Base-by-base conservation (phyloP, 2,888 invertebrate species). In the Cheilosia impressa region DNA sequence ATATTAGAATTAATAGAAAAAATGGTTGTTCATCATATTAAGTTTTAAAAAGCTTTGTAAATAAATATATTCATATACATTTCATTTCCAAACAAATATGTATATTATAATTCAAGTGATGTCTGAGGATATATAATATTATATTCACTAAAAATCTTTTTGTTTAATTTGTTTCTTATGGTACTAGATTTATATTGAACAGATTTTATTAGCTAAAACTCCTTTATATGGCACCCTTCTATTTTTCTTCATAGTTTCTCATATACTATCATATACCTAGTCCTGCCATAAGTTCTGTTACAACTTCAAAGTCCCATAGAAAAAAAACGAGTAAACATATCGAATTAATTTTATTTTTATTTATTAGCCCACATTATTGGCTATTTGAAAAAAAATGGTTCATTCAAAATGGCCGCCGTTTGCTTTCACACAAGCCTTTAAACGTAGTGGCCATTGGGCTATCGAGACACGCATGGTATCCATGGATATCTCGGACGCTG, bases 1-100 rank as follows among this genome's bases (percentile, higher is more conserved):
- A 41, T 72, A 43, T 66, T 57, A 65, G 87, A 80, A 85, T 76
- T 65, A 80, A 80, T 84, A 84, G 80, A 80, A 73, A 78, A 80
- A 77, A 76, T 65, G 27, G 15, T 75, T 55, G 66, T 77, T 72
- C 57, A 63, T 63, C 68, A 68, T 66, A 27, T 66, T 62, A 50
- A 65, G 72, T 62, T 82, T 82, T 73, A 69, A 81, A 78, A 78
- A 69, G 52, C 68, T 82, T 38, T 73, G 60, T 71, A 84, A 82
- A 78, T 83, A 58, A 72, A 76, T 71, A 45, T 60, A n/a, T 69
- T 17, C 55, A 50, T 50, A 47, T 45, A n/a, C 19, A 3, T 58
- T 50, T 27, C 63, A 53, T 7, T 24, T 76, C 52, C 52, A 45
- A 75, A 45, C 15, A 71, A 71, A 65, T 41, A 31, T 65, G 45